These are phyloP conservation scores for Sarcophaga peregrina DNA, from an alignment of 1,140 invertebrate species.

Conservation along the genomic window DNA sequence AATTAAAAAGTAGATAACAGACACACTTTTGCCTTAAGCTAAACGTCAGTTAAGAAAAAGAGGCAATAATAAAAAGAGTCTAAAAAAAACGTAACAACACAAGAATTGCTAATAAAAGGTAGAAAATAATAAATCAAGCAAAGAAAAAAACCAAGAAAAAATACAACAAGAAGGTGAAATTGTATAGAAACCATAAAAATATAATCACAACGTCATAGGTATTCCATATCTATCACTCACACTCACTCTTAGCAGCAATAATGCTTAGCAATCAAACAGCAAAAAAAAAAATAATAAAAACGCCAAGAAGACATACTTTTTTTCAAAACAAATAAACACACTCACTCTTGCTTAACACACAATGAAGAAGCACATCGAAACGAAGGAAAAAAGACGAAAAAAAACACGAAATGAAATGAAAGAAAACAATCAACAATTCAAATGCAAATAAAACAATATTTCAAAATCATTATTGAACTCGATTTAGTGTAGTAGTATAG, in stretches of 20 bases:
- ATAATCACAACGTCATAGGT: constrained; percentile 16
- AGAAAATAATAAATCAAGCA: not conserved
- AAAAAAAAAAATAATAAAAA: not conserved
- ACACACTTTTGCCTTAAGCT: no score
- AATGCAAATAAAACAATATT: constrained; percentile 28
- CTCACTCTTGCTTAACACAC: not conserved
- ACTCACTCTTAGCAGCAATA: not conserved
- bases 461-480: constrained; percentile 33
- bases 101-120: not conserved
- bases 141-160: constrained; percentile 14
- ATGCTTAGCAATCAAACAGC: not conserved
- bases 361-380: not conserved
- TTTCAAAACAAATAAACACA: not conserved
- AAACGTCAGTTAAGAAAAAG: no score
- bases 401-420: not conserved
- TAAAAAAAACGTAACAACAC: not conserved
- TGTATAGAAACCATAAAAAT: constrained; percentile 15
- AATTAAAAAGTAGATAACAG: not conserved
- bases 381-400: not conserved
- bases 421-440: not conserved
- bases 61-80: not conserved
- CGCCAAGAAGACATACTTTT: not conserved
- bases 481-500: not conserved
- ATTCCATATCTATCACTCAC: not conserved
- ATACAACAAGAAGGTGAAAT: constrained; percentile 10